These are phyloP conservation scores for Lithophane ornitopus DNA, from an alignment of 2,888 invertebrate species.

Conservation along the genomic window DNA sequence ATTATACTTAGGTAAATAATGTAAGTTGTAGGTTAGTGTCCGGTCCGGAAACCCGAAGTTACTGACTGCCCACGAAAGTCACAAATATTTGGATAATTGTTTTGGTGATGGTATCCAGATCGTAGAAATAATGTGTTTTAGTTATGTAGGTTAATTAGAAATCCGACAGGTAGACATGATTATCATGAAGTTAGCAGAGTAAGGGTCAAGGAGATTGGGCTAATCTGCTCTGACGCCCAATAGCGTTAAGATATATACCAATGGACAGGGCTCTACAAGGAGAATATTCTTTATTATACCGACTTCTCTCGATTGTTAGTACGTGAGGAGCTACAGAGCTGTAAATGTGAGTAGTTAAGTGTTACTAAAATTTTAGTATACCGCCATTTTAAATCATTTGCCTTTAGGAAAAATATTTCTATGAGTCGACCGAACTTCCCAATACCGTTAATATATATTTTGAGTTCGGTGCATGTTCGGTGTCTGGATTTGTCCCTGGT, in stretches of 20 bases:
- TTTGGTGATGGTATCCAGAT: background rate
- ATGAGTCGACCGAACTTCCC: too few species aligned
- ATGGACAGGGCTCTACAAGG: too few species aligned
- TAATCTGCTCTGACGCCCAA: background rate
- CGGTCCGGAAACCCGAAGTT: background rate
- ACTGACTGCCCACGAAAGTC: background rate
- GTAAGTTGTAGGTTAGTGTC: too few species aligned
- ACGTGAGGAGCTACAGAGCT: background rate
- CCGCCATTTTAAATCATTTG: background rate
- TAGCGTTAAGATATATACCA: background rate
- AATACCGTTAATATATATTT: background rate
- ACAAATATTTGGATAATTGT: background rate
- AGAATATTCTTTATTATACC: background rate
- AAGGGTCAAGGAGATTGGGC: background rate
- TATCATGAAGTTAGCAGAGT: slow-evolving; percentile 21
- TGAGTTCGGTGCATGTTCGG: background rate
- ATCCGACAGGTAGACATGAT: slow-evolving; percentile 5
- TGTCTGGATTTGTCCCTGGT: too few species aligned
- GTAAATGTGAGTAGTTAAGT: background rate
- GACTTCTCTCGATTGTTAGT: background rate
- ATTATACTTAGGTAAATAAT: background rate
- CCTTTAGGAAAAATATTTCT: background rate
- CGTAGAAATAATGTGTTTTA: background rate
- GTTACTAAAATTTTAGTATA: background rate
- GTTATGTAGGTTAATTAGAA: background rate